Conservation (phyloP, 2,113 vertebrate genomes). For the Balaeniceps rex region DNA sequence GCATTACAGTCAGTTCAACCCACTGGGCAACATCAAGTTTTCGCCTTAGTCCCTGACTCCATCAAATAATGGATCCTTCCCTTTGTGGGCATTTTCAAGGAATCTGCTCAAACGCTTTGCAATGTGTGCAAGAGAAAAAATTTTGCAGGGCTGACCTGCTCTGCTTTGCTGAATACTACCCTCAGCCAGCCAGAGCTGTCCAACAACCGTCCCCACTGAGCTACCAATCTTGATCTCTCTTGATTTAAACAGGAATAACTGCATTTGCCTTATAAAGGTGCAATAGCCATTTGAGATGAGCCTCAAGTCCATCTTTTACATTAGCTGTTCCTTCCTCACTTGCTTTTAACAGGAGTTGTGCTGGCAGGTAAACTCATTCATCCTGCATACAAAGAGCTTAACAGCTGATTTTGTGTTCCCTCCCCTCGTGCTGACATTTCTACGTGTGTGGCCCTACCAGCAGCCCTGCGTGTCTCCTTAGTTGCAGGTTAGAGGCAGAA, state of each 20-base stretch:
- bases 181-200: neutral
- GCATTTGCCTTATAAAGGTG: neutral
- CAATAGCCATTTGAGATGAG: neutral
- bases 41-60: neutral
- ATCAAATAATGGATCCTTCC: neutral
- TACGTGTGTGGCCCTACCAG: neutral
- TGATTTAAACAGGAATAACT: neutral
- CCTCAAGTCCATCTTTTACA: fast-evolving
- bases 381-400: neutral
- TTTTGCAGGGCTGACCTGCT: neutral
- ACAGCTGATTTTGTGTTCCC: neutral
- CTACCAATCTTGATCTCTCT: neutral
- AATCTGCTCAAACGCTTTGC: neutral
- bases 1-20: neutral
- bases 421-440: neutral
- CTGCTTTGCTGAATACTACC: neutral
- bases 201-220: neutral
- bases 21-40: neutral
- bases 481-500: neutral
- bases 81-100: neutral
- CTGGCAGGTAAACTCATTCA: neutral
- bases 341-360: neutral
- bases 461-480: neutral
- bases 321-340: neutral
- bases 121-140: neutral